These are phyloP conservation scores for Dysidea cf. avara DNA, from an alignment of 37 sponge, comb jelly and placozoan species.

Conservation along the genomic window DNA sequence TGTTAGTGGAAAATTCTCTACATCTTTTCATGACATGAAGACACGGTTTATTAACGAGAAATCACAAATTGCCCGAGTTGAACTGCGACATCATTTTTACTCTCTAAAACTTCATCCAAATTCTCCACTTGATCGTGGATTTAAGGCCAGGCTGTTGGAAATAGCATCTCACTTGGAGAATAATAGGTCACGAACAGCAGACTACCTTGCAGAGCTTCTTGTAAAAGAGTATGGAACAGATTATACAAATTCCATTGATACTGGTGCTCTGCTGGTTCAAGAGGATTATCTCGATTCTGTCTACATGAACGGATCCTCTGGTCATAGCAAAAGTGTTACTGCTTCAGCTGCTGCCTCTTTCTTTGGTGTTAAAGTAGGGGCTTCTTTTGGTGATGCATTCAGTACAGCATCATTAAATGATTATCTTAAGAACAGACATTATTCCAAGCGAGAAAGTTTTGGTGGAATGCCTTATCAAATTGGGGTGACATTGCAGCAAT, in stretches of 20 bases:
- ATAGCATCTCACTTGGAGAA: slow-evolving; percentile 34
- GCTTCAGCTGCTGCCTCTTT: slow-evolving; percentile 46
- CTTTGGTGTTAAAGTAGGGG: slow-evolving; percentile 17
- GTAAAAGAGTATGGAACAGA: slow-evolving; percentile 60
- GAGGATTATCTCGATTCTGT: slow-evolving; percentile 19
- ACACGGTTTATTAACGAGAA: slow-evolving; percentile 20
- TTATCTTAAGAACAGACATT: slow-evolving; percentile 10
- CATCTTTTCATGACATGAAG: slow-evolving; percentile 16
- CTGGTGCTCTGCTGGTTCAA: slow-evolving; percentile 26
- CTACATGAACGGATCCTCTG: not conserved
- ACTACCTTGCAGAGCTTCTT: slow-evolving; percentile 38
- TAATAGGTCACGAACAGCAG: slow-evolving; percentile 21
- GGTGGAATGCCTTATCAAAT: slow-evolving; percentile 44
- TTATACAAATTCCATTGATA: slow-evolving; percentile 20
- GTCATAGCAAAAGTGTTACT: slow-evolving; percentile 6
- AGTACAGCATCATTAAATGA: not conserved
- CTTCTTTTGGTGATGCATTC: not conserved
- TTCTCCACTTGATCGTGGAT: slow-evolving; percentile 22
- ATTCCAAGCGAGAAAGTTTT: slow-evolving; percentile 30
- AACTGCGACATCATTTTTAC: slow-evolving; percentile 38
- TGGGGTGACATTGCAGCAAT: slow-evolving; percentile 18
- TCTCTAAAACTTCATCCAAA: slow-evolving; percentile 33
- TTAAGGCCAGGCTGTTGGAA: slow-evolving; percentile 40
- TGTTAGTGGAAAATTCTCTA: slow-evolving; percentile 52
- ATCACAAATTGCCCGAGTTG: slow-evolving; percentile 15